These are phyloP conservation scores for Cathartes aura DNA, from an alignment of 2,113 vertebrate species.

Conservation along the genomic window DNA sequence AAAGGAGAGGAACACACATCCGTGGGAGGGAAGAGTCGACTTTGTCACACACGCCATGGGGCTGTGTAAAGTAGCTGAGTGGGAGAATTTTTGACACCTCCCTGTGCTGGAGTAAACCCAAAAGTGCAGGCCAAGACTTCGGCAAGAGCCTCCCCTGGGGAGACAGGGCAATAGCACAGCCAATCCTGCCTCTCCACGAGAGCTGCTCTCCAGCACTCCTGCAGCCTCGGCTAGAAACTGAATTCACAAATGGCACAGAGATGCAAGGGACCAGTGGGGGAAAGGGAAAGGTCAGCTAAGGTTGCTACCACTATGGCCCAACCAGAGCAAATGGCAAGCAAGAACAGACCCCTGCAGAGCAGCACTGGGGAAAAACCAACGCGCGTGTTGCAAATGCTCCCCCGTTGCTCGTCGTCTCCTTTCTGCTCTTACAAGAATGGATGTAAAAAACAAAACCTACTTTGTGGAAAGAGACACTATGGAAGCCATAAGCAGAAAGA, in stretches of 20 bases:
- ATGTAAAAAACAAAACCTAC: background rate
- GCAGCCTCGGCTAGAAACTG: background rate
- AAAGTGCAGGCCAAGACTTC: background rate
- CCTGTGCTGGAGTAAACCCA: conserved; percentile 8
- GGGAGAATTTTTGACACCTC: conserved; percentile 29
- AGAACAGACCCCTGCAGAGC: background rate
- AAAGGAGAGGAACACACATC: background rate
- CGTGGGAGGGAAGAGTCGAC: background rate
- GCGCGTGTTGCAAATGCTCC: accelerated
- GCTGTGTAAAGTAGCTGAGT: conserved; percentile 25
- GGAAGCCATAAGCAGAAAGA: background rate
- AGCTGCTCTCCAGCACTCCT: background rate
- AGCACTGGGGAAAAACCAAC: background rate
- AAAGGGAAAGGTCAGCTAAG: conserved; percentile 1
- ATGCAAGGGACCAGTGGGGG: background rate
- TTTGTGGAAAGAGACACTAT: background rate
- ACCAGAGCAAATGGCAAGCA: background rate
- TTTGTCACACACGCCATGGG: background rate
- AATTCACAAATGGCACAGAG: background rate
- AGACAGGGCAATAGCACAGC: background rate
- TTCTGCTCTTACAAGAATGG: background rate
- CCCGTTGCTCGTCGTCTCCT: background rate
- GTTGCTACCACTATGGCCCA: background rate
- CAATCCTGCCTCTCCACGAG: background rate
- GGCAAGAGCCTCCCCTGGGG: background rate